Evolutionary conservation across 2,888 invertebrate genomes (phyloP), one percentile per base, ranked within the genome.

Genomic region (Amiota minor): DNA sequence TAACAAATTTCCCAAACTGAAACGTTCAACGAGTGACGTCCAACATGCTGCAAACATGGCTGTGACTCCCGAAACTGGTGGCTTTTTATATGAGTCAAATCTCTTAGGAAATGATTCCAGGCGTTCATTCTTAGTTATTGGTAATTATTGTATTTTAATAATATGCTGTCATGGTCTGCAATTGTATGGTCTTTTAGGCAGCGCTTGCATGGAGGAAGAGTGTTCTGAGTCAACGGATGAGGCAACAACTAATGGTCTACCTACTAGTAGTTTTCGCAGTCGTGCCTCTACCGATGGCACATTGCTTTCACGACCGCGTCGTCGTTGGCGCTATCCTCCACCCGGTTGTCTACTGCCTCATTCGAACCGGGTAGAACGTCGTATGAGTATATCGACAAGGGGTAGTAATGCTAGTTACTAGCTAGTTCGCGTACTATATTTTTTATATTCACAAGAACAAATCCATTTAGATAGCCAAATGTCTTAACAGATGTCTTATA

Each of bases 361-460:
- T 76, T 91, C 92, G 1, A 90, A 91, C 76, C 90, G 91, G 4
- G 91, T 92, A 0, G 92, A 93, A 67, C 91, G 95, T 50, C 91
- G 95, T 76, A 95, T 95, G 94, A 95, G 95, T 85, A 95, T 95
- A 76, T 94, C 95, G 56, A 94, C 95, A 92, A 80, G 89, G 50
- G 90, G 90, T 77, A 90, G 89, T 76, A 89, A 90, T 81, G 89
- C 89, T 70, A 90, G 90, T 76, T 90, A 89, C 77, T 88, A 76
- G n/a, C n/a, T n/a, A 84, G 18, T 14, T 64, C 35, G 46, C 16
- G 14, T 46, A 46, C 46, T 45, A 6, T 47, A 18, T 20, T 20
- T 59, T 10, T 56, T 20, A 11, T 20, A 59, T 18, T 16, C 16
- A 18, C 35, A 35, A 35, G 2, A 35, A 35, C 35, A 2, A 35